phyloP scores from a whole-genome alignment of 2,797 vertebrate species.

The Poecilia wingei region DNA sequence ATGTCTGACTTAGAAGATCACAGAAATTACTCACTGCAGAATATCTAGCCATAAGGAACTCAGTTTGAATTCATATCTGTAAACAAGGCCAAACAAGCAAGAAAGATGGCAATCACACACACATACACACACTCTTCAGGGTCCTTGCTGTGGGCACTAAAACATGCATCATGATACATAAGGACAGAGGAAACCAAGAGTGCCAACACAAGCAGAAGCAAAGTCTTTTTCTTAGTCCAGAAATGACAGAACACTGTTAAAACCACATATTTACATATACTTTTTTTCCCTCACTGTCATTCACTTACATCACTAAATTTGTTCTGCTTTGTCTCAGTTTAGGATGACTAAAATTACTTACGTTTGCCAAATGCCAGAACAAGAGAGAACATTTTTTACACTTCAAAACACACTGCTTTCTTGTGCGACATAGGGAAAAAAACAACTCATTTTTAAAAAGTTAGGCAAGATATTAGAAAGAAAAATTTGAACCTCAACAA shows the following conservation, averaged over 20 bases:
- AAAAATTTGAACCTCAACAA: not conserved
- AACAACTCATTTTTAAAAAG: not conserved
- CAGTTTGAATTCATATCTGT: constrained; percentile 60
- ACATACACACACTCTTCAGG: constrained; percentile 40
- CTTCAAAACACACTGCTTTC: not conserved
- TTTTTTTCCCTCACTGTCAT: not conserved
- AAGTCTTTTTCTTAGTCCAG: not conserved
- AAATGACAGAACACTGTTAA: not conserved
- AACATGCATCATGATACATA: constrained; percentile 48
- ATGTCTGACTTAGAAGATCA: constrained; percentile 37
- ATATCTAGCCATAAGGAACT: constrained; percentile 56
- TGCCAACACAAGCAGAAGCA: constrained; percentile 14
- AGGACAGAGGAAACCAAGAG: constrained; percentile 22
- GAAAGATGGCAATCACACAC: constrained; percentile 51
- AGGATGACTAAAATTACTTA: not conserved
- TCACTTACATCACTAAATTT: not conserved
- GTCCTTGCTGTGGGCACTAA: constrained; percentile 38
- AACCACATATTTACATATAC: not conserved
- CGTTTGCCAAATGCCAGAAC: not conserved
- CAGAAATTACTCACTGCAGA: constrained; percentile 38
- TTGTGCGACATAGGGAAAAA: not conserved
- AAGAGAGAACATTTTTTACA: not conserved
- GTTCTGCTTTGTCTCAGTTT: not conserved
- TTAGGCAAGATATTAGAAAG: not conserved
- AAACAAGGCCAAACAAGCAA: constrained; percentile 55